phyloP scores from a whole-genome alignment of 2,888 invertebrate species.

The Lepetodrilus schrolli region DNA sequence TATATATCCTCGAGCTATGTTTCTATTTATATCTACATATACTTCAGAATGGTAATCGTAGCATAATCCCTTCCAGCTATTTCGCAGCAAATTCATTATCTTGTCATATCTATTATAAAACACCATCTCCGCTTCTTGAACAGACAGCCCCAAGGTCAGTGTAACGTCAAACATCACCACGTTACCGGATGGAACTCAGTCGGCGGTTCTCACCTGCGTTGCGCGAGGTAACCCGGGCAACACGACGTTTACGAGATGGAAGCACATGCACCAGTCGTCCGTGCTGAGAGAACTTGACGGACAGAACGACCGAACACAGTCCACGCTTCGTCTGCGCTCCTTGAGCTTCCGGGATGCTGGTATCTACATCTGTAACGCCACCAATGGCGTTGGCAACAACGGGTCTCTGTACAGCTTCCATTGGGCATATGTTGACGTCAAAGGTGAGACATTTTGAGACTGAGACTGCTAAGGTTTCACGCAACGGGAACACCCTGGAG shows the following conservation, averaged over 20 bases:
- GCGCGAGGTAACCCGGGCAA: background rate
- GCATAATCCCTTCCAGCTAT: no score
- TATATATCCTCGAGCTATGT: no score
- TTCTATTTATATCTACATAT: no score
- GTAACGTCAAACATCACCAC: background rate
- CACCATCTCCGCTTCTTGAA: background rate
- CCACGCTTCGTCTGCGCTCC: background rate
- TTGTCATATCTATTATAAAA: background rate
- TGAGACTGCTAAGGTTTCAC: no score
- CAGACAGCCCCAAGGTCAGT: background rate
- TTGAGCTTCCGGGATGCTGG: background rate
- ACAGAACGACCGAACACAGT: background rate
- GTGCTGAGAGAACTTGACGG: background rate
- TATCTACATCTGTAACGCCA: conserved; percentile 2
- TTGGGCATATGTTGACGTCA: background rate
- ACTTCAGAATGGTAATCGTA: no score
- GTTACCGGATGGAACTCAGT: background rate
- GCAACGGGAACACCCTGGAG: no score
- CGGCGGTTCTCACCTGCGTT: background rate
- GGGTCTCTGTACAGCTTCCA: background rate
- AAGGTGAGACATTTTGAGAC: background rate
- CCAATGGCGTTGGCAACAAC: background rate
- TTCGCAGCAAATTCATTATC: no score
- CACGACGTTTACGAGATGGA: background rate
- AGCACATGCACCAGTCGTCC: background rate